phyloP scores from a whole-genome alignment of 2,113 vertebrate species.

The Halichoeres trimaculatus region DNA sequence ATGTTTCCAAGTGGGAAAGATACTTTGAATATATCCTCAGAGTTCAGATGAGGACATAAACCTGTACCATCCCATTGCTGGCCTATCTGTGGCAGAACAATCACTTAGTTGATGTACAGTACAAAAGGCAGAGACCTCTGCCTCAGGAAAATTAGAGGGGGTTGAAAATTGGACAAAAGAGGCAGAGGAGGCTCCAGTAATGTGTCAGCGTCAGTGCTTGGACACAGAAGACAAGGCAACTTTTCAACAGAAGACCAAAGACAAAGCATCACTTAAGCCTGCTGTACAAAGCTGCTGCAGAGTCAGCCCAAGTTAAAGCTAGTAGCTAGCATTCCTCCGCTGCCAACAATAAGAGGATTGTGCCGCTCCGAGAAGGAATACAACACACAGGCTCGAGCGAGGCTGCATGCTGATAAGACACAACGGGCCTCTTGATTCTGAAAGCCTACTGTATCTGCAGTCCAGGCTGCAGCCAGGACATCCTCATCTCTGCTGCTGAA shows the following conservation, averaged over 20 bases:
- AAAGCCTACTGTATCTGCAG: constrained; percentile 19
- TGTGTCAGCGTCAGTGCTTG: constrained; percentile 50
- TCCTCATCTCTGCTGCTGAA: constrained; percentile 12
- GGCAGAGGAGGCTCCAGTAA: constrained; percentile 41
- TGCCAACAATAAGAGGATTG: constrained; percentile 59
- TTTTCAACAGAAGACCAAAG: constrained; percentile 41
- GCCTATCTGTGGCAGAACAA: constrained; percentile 7
- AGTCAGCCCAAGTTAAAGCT: constrained; percentile 45
- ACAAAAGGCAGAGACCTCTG: constrained; percentile 34
- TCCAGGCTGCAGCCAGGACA: constrained; percentile 2
- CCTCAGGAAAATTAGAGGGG: not conserved
- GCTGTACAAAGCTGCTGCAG: constrained; percentile 47
- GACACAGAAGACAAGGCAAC: constrained; percentile 41
- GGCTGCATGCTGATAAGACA: constrained; percentile 33
- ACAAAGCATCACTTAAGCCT: constrained; percentile 31
- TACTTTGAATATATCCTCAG: not conserved
- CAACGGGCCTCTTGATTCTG: constrained; percentile 19
- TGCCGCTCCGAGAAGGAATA: constrained; percentile 32
- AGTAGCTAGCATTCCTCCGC: constrained; percentile 30
- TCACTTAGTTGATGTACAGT: not conserved
- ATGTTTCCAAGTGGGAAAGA: not conserved
- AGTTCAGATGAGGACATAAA: not conserved
- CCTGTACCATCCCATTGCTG: constrained; percentile 1
- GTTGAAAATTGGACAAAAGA: constrained; percentile 23
- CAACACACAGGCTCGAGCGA: constrained; percentile 25